A percentile compares a stretch with the other conserved stretches of the same genome.
Conservation (phyloP, 2,888 invertebrate genomes). For the Shargacucullia verbasci region DNA sequence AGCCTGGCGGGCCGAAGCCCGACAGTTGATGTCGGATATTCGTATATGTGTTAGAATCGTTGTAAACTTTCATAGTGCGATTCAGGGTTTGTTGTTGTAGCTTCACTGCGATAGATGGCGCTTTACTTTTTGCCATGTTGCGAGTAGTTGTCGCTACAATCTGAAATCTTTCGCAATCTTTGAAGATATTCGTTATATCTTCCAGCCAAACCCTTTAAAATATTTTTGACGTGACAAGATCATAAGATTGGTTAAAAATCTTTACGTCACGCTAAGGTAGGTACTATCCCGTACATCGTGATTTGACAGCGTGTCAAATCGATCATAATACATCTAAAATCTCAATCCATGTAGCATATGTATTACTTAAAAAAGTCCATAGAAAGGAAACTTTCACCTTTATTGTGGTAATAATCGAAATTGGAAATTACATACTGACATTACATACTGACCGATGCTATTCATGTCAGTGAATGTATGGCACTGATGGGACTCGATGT, state of each 20-base stretch:
- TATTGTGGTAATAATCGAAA: slow-evolving; percentile 50
- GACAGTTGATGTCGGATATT: no score
- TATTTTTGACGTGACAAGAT: slow-evolving; percentile 21
- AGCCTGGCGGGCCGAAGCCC: no score
- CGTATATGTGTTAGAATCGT: no score
- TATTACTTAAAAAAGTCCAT: slow-evolving; percentile 50
- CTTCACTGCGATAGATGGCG: no score
- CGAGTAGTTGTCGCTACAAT: background rate
- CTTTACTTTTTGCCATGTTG: no score
- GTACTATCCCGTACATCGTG: slow-evolving; percentile 20
- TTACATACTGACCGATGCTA: slow-evolving; percentile 35
- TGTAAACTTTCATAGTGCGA: no score
- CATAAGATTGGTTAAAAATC: slow-evolving; percentile 12
- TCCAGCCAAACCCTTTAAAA: slow-evolving; percentile 11
- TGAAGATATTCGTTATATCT: slow-evolving; percentile 4
- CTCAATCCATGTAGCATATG: slow-evolving; percentile 38
- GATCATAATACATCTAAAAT: slow-evolving; percentile 30
- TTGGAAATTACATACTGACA: slow-evolving; percentile 50
- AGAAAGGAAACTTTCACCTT: slow-evolving; percentile 65
- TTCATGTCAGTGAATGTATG: slow-evolving; percentile 26
- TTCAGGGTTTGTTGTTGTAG: no score
- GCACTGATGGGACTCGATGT: background rate
- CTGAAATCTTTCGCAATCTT: slow-evolving; percentile 8
- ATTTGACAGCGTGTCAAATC: slow-evolving; percentile 34
- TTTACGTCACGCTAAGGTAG: slow-evolving; percentile 30